Percentiles rank a stretch among this genome's conserved stretches.
Evolutionary conservation across 2,113 vertebrate species (phyloP).

Genomic region (Sebastes fasciatus): DNA sequence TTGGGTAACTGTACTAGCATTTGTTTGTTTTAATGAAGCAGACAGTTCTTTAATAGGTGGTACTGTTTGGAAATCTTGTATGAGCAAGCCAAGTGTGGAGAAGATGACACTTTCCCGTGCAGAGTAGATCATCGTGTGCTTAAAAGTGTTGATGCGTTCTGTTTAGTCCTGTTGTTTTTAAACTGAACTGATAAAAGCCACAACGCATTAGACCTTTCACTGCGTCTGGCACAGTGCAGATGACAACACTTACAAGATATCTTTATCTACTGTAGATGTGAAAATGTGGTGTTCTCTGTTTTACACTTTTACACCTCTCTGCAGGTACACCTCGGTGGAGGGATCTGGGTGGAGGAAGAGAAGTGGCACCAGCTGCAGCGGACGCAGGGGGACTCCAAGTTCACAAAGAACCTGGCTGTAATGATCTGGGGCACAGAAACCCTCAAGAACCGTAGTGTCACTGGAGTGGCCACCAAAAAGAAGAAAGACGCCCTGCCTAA

Average conservation of each 20-base stretch:
- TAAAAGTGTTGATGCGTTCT: no score
- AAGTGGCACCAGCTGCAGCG: constrained; percentile 99
- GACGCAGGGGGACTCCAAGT: constrained; percentile 99
- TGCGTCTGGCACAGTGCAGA: not conserved
- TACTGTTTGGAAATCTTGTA: no score
- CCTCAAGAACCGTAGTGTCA: constrained; percentile 98
- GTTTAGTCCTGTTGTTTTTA: not conserved
- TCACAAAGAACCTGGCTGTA: constrained; percentile 99
- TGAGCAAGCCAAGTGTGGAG: not conserved
- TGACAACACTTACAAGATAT: not conserved
- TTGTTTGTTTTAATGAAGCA: not conserved
- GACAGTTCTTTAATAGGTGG: not conserved
- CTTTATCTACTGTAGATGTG: not conserved
- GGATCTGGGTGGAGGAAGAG: constrained; percentile 99
- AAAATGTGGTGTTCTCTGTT: not conserved
- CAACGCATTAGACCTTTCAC: not conserved
- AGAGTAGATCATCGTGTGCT: not conserved
- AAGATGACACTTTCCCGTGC: not conserved
- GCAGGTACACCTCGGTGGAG: constrained; percentile 97
- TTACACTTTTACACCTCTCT: constrained; percentile 33
- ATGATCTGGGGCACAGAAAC: constrained; percentile 99
- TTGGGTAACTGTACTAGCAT: not conserved
- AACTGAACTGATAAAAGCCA: not conserved
- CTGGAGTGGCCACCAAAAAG: constrained; percentile 98
- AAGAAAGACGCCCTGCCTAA: constrained; percentile 99